Evolutionary conservation across 2,113 vertebrate genomes (phyloP), one percentile per base, ranked within the genome.

Genomic region (Puntigrus tetrazona): DNA sequence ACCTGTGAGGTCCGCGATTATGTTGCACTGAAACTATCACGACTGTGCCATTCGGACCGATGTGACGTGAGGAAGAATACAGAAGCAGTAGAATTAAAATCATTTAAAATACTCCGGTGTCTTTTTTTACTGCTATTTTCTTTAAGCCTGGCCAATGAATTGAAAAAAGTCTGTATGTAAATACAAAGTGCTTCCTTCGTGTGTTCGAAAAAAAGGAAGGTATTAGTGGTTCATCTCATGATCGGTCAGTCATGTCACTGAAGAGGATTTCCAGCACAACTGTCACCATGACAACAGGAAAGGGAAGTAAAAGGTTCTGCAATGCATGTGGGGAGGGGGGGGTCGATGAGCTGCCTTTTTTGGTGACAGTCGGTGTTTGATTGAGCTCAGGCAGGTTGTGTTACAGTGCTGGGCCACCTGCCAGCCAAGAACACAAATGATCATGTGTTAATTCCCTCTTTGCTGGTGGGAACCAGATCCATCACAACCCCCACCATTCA

Each of bases 351-450:
- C 43, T 81, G 36, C 55, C 38, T 63, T 45, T 81, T 81, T 81
- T 81, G 61, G 72, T 83, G 61, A 55, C 61, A 41, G 61, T 29
- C 2, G 41, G n/a, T 65, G 38, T 81, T 81, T 84, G 79, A 45
- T 69, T 78, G 38, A 52, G 31, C 65, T 73, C 75, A 50, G 75
- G 11, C 75, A 61, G 81, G 45, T 80, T 80, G 77, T 22, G 50
- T 75, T 88, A 76, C 87, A 73, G 65, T 50, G 36, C 74, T 70
- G 41, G 75, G 52, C 52, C 47, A 67, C 47, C 61, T 70, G 86
- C 79, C 59, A 86, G 10, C 8, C 52, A 74, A 29, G n/a, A 72
- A 72, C 75, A 83, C 80, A 67, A 79, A 83, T 75, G 63, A 82
- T 69, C 47, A 55, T 85, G 63, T 52, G 52, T 85, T 83, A 57